Percentiles rank a stretch among this genome's conserved stretches.
These are phyloP conservation scores for Noctua janthina DNA, from an alignment of 2,888 invertebrate genomes.

Conservation along the genomic window DNA sequence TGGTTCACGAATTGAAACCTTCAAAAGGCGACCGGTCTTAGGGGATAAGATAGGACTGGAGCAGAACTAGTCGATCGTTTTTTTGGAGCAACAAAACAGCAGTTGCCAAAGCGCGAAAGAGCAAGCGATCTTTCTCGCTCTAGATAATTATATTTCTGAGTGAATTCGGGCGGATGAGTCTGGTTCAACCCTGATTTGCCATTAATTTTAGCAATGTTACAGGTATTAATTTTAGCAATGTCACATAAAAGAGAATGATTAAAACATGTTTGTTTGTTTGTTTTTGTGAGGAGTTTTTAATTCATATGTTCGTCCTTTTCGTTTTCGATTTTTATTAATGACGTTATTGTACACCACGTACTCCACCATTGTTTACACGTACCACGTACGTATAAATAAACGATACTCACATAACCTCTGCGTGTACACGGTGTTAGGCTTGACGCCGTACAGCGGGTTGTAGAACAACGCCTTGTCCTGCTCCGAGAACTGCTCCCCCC, in stretches of 20 bases:
- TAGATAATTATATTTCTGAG: neutral
- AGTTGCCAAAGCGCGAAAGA: neutral
- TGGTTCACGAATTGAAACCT: no score
- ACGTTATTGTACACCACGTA: no score
- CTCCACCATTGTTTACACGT: no score
- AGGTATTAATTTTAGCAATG: neutral
- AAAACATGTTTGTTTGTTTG: neutral
- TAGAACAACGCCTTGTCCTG: slow-evolving; percentile 95
- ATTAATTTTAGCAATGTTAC: neutral
- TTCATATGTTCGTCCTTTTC: neutral
- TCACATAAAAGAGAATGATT: neutral
- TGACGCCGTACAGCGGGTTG: slow-evolving; percentile 93
- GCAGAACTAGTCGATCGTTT: neutral
- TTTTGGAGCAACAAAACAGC: neutral
- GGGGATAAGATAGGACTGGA: neutral
- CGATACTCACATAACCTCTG: slow-evolving; percentile 80
- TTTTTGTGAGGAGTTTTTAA: neutral
- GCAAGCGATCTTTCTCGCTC: neutral
- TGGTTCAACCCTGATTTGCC: neutral
- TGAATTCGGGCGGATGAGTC: neutral
- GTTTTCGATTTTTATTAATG: neutral
- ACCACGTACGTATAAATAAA: neutral
- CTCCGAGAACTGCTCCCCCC: slow-evolving; percentile 96
- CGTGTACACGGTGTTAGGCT: slow-evolving; percentile 64
- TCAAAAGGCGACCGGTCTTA: no score